Evolutionary conservation across 2,888 invertebrate species (phyloP), one percentile per base, ranked within the genome.

Genomic region (Agrotis puta): DNA sequence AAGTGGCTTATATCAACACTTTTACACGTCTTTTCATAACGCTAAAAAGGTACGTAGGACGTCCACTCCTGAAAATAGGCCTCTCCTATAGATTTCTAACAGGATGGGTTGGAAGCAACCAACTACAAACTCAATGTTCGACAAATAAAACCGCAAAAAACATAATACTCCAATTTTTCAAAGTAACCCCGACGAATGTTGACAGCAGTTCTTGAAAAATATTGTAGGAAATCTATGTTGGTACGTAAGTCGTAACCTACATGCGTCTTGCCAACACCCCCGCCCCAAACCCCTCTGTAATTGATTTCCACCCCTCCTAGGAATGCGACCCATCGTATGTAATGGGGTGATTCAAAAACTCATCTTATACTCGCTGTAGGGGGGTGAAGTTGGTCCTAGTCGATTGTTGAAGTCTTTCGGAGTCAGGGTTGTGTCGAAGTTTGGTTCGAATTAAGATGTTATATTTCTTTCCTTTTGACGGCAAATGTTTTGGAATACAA

Each of bases 331-430:
- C 83, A 79, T 81, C 85, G 81, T 88, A 83, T 86, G 85, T 87
- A 88, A 85, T 85, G 86, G 88, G 87, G 87, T 84, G 89, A 86
- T 89, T 88, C 85, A 86, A 88, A 92, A 90, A 90, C 90, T 91
- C 91, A 92, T 92, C 91, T 89, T 85, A 83, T 84, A 82, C 83
- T 72, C 77, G 72, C 65, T 71, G 70, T 82, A 84, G 81, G 77
- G 86, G 86, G 77, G 70, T 47, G 51, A 59, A 72, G 65, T 75
- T 61, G 18, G 64, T 64, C 73, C 73, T 74, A 83, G 81, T 74
- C 79, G 79, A 84, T 77, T 76, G 24, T 82, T 65, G 39, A 66
- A 50, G 61, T 24, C 47, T 57, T 54, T 56, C 18, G 20, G 9
- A 71, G 54, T 43, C 18, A 9, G 51, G 16, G 9, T 22, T 43